A percentile compares a stretch with the other conserved stretches of the same genome.
These are phyloP conservation scores for Lacerta bilineata DNA, from an alignment of 2,797 vertebrate genomes.

Conservation along the genomic window DNA sequence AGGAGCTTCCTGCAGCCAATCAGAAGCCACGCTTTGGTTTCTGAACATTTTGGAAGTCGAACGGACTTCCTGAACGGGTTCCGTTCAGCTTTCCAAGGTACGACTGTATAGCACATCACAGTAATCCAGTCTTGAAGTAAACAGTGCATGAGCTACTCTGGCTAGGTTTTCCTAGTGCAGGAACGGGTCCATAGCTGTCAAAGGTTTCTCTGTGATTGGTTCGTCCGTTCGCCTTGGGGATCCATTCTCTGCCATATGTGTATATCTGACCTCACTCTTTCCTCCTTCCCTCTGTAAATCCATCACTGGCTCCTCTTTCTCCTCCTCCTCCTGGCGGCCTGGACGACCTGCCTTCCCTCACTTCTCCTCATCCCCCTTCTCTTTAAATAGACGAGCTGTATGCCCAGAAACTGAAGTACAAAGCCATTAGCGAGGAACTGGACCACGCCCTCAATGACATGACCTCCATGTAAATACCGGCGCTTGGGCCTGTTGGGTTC, in stretches of 20 bases:
- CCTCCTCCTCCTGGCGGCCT: neutral
- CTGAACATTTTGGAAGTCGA: too few relatives aligned
- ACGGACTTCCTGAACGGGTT: too few relatives aligned
- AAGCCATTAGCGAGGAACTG: constrained; percentile 99
- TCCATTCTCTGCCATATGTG: neutral
- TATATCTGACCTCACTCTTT: constrained; percentile 37
- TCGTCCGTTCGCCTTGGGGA: accelerated
- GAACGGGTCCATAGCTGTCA: too few relatives aligned
- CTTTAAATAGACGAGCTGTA: constrained; percentile 93
- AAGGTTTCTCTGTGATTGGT: too few relatives aligned
- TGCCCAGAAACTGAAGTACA: constrained; percentile 99
- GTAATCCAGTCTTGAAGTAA: too few relatives aligned
- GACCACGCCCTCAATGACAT: constrained; percentile 99
- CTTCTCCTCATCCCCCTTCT: constrained; percentile 75
- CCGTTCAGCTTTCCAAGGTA: too few relatives aligned
- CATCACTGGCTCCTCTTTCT: neutral
- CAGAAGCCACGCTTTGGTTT: too few relatives aligned
- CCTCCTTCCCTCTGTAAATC: constrained; percentile 39
- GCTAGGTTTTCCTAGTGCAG: too few relatives aligned
- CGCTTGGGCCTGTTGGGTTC: constrained; percentile 61
- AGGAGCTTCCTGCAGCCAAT: too few relatives aligned
- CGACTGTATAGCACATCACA: too few relatives aligned
- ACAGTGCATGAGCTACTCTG: too few relatives aligned
- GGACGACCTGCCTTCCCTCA: constrained; percentile 56
- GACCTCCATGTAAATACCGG: constrained; percentile 96